These are phyloP conservation scores for Eurypyga helias DNA, from an alignment of 2,113 vertebrate genomes.

Conservation along the genomic window DNA sequence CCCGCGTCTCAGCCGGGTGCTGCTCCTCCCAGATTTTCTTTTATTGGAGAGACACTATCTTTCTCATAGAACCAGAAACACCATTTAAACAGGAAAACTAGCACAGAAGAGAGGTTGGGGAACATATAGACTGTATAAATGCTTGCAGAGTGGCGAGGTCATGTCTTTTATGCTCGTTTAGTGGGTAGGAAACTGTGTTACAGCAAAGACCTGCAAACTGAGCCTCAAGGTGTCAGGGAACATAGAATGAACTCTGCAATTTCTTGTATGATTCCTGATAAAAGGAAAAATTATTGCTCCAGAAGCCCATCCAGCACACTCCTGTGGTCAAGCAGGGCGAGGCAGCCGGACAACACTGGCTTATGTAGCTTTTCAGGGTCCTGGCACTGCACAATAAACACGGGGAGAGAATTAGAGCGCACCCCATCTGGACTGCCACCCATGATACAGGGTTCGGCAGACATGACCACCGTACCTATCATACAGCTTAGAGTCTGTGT, in stretches of 20 bases:
- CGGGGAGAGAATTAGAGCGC: not conserved
- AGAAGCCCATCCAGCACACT: not conserved
- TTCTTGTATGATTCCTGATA: not conserved
- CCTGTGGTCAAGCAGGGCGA: not conserved
- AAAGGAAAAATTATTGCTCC: not conserved
- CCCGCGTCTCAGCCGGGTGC: not conserved
- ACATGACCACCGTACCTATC: not conserved
- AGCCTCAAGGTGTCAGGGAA: not conserved
- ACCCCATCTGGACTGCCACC: not conserved
- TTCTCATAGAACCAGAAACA: not conserved
- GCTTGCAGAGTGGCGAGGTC: not conserved
- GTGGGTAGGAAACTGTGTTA: not conserved
- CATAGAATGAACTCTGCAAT: not conserved
- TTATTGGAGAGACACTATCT: not conserved
- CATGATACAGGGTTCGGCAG: not conserved
- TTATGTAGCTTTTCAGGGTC: not conserved
- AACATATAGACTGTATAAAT: not conserved
- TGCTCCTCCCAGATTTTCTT: not conserved
- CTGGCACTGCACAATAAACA: not conserved
- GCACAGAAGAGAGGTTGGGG: not conserved
- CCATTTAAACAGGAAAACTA: constrained; percentile 29
- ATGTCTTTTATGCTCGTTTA: constrained; percentile 4
- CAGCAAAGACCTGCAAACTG: not conserved
- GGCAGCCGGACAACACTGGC: not conserved
- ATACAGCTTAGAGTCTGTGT: not conserved